Evolutionary conservation across 1,140 invertebrate species (phyloP), one percentile per base, ranked within the genome.

Genomic region (Polypedilum pembai): DNA sequence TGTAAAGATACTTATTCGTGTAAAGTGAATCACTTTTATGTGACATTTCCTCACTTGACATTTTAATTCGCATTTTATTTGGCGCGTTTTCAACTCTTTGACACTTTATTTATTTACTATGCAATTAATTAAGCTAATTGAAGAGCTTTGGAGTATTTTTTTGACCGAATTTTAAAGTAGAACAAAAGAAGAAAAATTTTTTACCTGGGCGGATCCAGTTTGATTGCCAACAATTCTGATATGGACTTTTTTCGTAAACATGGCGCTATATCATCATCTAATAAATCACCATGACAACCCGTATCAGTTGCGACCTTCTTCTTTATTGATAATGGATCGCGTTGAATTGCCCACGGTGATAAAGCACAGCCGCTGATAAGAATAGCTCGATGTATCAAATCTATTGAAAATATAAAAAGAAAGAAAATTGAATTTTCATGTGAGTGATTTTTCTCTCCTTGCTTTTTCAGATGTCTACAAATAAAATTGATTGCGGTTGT

Each of bases 291-390:
- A 78, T 91, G 88, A 80, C 92, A 94, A 8, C 87, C 87, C 1
- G 90, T 91, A 77, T 92, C 88, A 77, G 92, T 89, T 12, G 91
- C 91, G 17, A 94, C 91, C 79, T 88, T 88, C 78, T 89, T 86
- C 83, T 93, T 94, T 77, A 93, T 89, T 74, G 86, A 87, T 18
- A 94, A 83, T 12, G 95, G 93, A 80, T 96, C 92, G 76, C 90
- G 87, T 81, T 96, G 94, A 76, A 96, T 86, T 66, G 95, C 95
- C 96, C 94, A 98, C 15, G 93, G 94, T 79, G 93, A 94, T 75
- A 98, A 84, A 12, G 94, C 94, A n/a, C 96, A 96, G 12, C 96
- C 96, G 78, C 94, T 96, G 80, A 98, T 88, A 73, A 98, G 86
- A 77, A 98, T 91, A 21, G 94, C 93, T 76, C 95, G 90, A 80